These are phyloP conservation scores for Epinotia bilunana DNA, from an alignment of 2,888 invertebrate species.

Conservation along the genomic window DNA sequence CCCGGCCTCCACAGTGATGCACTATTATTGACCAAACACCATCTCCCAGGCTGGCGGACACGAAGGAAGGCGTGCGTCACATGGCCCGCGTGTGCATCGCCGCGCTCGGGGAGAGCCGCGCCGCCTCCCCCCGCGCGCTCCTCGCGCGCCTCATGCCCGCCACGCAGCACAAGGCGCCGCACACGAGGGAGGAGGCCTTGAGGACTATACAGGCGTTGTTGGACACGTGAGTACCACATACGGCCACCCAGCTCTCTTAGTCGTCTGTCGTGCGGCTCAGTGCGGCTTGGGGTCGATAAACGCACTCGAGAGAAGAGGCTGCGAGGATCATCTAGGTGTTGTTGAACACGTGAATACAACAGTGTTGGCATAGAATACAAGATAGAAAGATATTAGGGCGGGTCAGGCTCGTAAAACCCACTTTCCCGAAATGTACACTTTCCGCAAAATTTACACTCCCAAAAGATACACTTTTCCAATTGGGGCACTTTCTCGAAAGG, in stretches of 20 bases:
- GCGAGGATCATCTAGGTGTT: constrained; percentile 92
- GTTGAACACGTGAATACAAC: constrained; percentile 94
- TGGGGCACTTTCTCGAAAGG: too few species aligned
- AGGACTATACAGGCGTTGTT: constrained; percentile 92
- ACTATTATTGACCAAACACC: too few species aligned
- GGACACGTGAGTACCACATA: constrained; percentile 85
- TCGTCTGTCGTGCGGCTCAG: too few species aligned
- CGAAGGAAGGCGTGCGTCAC: constrained; percentile 69
- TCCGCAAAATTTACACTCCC: too few species aligned
- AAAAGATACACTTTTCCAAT: too few species aligned
- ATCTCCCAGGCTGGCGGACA: constrained; percentile 73
- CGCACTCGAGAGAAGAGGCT: constrained; percentile 96
- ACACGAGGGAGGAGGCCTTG: constrained; percentile 95
- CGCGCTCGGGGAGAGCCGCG: constrained; percentile 51
- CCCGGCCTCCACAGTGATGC: too few species aligned
- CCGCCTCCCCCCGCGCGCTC: too few species aligned
- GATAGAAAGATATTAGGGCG: constrained; percentile 78
- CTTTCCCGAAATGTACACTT: too few species aligned
- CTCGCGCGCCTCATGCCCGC: too few species aligned
- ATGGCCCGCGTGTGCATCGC: too few species aligned
- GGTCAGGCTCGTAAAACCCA: too few species aligned
- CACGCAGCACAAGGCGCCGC: constrained; percentile 93
- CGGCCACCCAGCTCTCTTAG: background rate
- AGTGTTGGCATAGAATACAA: constrained; percentile 81
- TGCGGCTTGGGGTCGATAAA: constrained; percentile 67